Conservation (phyloP, 2,113 vertebrate genomes). For the Noctilio leporinus region DNA sequence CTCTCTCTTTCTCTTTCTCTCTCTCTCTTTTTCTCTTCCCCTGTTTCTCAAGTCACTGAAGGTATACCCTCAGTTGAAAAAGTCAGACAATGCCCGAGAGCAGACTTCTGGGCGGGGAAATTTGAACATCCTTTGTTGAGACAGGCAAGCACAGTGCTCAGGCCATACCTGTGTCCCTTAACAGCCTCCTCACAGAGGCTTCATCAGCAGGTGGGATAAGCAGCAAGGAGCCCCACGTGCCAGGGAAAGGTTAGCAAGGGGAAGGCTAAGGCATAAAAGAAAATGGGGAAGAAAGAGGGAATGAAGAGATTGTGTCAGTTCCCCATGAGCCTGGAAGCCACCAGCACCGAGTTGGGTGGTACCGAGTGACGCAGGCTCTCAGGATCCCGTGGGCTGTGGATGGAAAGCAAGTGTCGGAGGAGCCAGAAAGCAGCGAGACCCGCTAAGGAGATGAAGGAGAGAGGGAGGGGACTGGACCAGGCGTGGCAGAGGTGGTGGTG, state of each 20-base stretch:
- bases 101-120: background rate
- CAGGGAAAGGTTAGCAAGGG: background rate
- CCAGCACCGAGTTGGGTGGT: background rate
- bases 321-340: background rate
- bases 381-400: background rate
- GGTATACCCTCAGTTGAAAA: background rate
- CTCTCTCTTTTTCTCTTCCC: too few relatives aligned
- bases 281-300: background rate
- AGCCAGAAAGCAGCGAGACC: background rate
- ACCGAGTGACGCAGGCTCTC: background rate
- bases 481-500: background rate
- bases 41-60: too few relatives aligned
- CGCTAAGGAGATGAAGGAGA: background rate
- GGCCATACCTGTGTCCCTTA: rapidly evolving
- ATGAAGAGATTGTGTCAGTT: rapidly evolving
- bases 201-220: background rate
- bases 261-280: background rate
- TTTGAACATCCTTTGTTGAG: background rate
- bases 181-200: background rate
- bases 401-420: too few relatives aligned
- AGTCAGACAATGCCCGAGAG: background rate
- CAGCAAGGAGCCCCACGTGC: background rate
- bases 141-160: background rate
- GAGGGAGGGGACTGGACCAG: background rate
- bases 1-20: too few relatives aligned